Conservation (phyloP, 2,797 vertebrate species). For the Molossus molossus region DNA sequence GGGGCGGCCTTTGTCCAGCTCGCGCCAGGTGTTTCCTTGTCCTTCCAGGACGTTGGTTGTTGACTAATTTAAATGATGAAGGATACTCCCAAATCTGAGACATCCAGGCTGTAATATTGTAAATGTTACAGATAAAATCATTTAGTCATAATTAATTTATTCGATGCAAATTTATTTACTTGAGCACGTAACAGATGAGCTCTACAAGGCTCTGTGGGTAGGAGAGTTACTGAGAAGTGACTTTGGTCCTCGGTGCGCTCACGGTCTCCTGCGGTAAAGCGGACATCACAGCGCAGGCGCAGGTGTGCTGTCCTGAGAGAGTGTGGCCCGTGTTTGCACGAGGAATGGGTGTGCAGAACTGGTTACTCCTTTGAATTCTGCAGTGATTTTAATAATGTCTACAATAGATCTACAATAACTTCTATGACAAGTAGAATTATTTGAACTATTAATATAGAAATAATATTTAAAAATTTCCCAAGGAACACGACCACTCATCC, state of each 20-base stretch:
- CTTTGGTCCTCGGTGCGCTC: background rate
- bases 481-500: background rate
- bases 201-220: background rate
- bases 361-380: slow-evolving; percentile 14
- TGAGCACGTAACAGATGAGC: background rate
- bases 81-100: slow-evolving; percentile 8
- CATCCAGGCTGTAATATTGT: background rate
- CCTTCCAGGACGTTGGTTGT: background rate
- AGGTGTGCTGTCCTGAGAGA: background rate
- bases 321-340: background rate
- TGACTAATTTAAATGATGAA: slow-evolving; percentile 12
- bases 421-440: background rate
- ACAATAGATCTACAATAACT: slow-evolving; percentile 1
- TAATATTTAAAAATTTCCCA: background rate
- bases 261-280: background rate
- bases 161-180: background rate
- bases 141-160: background rate
- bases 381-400: background rate
- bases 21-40: background rate
- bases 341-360: background rate
- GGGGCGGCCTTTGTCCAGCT: background rate
- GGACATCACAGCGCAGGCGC: background rate
- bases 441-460: slow-evolving; percentile 16
- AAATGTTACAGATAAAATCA: background rate
- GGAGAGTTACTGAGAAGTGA: background rate